Base-by-base conservation (phyloP, 1,140 invertebrate species). In the Meloidogyne exigua region DNA sequence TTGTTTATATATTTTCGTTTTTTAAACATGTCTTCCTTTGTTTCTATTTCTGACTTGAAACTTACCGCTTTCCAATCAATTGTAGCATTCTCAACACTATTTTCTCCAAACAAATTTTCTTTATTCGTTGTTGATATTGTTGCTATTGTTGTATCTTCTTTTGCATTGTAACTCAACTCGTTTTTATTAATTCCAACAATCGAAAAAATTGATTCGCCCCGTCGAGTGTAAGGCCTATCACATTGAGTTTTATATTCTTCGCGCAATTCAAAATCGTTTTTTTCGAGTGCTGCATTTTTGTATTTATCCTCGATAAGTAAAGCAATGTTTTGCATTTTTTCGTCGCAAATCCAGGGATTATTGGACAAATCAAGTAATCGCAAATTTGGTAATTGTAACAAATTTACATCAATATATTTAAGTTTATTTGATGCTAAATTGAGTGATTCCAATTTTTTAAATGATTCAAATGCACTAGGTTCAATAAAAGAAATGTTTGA, bases 261-360 rank as follows among this genome's bases (percentile, higher is more conserved):
- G 23, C 57, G 44, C 65, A 83, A 62, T 26, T 78, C 66, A 68
- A 83, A 83, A 28, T 80, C 63, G 15, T 28, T 44, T 21, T 39
- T 66, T 57, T 83, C 25, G 63, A 57, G 49, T 4, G 77, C 76
- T 9, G 83, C 83, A 21, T 36, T 76, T 76, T 75, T 73, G 67
- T 83, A 85, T 21, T 66, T 66, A 13, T 81, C 23, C 25, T 79
- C 70, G 25, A 83, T 82, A 65, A 62, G 44, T n/a, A 25, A 13
- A 15, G 68, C 42, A 26, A 81, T 42, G 9, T 81, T 66, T 25
- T 79, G 44, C 26, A 81, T 72, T 18, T 62, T 23, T 49, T 76
- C 64, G 66, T 84, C 80, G 70, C 82, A 83, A n/a, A 82, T 63
- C 82, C 82, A 83, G 10, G 76, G 76, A 68, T 83, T 83, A 26